Evolutionary conservation across 2,888 invertebrate genomes (phyloP), one percentile per base, ranked within the genome.

Genomic region (Xanthorhoe spadicearia): DNA sequence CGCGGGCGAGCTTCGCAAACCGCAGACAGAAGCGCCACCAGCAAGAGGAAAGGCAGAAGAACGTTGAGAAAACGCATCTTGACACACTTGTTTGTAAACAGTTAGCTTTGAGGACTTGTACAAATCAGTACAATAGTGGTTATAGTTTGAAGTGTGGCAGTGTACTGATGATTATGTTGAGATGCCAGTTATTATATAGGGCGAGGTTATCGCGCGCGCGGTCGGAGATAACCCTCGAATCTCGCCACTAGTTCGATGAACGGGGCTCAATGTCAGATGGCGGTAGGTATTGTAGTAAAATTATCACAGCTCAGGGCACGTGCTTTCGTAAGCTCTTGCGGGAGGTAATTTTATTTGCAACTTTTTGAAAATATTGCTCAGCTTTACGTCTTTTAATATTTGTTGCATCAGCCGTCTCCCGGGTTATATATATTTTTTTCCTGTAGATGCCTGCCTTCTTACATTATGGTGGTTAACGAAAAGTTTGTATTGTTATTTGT

Each of bases 171-270:
- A 79, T 83, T 70, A 70, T 49, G 72, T 74, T 71, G 66, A 79
- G 83, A 79, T 74, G 74, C 77, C 76, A 79, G 73, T 78, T 83
- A 88, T 85, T 92, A 90, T 91, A 91, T 81, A 77, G 72, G 74
- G 71, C 67, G 71, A 74, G 89, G 90, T 89, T 91, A 92, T 92
- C 92, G 78, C 50, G 88, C 91, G 89, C 90, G 92, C 89, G 91
- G 81, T 69, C 68, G 35, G 72, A 77, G 90, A 90, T 91, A 89
- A 88, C 88, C 86, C 83, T 73, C 88, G 57, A 90, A 91, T 83
- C 78, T 79, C 74, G 84, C 83, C 84, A 83, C 55, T 58, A 81
- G 92, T 91, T 92, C 92, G 90, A 89, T 92, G 92, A 92, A 91
- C 90, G 90, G 71, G 66, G 66, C 77, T 85, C 92, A 92, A 92